phyloP scores from a whole-genome alignment of 1,140 invertebrate species.

The Dendrolimus punctatus region DNA sequence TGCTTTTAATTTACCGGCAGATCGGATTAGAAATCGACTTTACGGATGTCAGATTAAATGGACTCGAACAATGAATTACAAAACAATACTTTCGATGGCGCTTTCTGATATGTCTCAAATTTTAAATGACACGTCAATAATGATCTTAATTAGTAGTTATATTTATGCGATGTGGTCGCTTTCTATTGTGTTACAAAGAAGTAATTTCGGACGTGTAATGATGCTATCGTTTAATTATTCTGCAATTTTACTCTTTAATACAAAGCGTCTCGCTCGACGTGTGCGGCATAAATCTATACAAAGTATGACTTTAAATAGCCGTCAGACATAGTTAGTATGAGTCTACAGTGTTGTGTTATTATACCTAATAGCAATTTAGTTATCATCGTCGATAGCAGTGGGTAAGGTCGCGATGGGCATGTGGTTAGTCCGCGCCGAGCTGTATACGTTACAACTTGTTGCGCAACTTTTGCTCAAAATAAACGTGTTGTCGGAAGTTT shows the following conservation, averaged over 20 bases:
- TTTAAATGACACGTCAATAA: constrained; percentile 4
- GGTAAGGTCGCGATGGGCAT: constrained; percentile 34
- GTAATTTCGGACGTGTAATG: no score
- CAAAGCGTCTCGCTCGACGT: no score
- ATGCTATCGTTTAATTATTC: no score
- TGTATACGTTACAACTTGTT: constrained; percentile 28
- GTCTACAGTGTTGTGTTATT: constrained; percentile 28
- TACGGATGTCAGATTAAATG: constrained; percentile 2
- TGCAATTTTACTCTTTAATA: no score
- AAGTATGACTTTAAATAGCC: constrained; percentile 10
- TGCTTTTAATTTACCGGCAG: constrained; percentile 3
- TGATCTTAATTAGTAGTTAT: background rate
- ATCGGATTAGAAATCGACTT: constrained; percentile 7
- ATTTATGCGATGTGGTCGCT: background rate
- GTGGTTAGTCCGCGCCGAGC: constrained; percentile 14
- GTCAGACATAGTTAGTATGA: constrained; percentile 6
- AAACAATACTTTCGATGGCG: constrained; percentile 4
- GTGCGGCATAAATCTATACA: background rate
- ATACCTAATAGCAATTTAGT: constrained; percentile 22
- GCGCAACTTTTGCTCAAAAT: constrained; percentile 14
- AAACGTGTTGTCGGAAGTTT: constrained; percentile 11
- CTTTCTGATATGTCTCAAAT: background rate
- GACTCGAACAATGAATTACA: background rate
- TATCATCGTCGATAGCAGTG: constrained; percentile 26
- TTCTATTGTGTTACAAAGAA: background rate